phyloP scores from a whole-genome alignment of 2,113 vertebrate species.

The Xiphophorus hellerii region DNA sequence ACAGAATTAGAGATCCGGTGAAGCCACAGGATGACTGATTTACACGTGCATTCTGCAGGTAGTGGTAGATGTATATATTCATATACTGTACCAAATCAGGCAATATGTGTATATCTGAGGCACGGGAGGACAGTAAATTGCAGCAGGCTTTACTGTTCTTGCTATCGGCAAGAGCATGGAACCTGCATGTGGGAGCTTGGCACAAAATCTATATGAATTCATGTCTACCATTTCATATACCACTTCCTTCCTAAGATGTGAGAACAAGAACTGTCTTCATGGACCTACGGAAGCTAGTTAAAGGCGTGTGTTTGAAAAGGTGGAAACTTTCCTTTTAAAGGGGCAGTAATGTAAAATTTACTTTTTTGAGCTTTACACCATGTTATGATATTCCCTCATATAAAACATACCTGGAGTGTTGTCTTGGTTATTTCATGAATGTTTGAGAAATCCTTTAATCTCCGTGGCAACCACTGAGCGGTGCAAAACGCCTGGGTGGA shows the following conservation, averaged over 20 bases:
- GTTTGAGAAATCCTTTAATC: no score
- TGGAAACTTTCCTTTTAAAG: not conserved
- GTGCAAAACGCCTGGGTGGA: no score
- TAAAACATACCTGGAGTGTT: no score
- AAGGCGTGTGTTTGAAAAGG: not conserved
- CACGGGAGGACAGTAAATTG: not conserved
- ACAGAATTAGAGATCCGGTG: conserved; percentile 17
- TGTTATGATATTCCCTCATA: no score
- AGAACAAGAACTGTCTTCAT: not conserved
- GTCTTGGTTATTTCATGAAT: no score
- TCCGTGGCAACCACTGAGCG: no score
- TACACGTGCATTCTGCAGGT: conserved; percentile 22
- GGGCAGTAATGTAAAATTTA: no score
- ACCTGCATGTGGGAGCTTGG: not conserved
- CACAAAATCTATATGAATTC: not conserved
- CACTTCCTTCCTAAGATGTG: not conserved
- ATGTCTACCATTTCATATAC: not conserved
- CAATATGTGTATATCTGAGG: not conserved
- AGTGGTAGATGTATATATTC: conserved; percentile 11
- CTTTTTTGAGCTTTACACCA: no score
- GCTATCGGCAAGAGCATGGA: not conserved
- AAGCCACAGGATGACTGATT: conserved; percentile 14
- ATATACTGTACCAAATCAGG: not conserved
- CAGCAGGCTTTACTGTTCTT: not conserved
- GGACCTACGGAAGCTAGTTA: not conserved